Base-by-base conservation (phyloP, 2,888 invertebrate species). In the Pollenia angustigena region DNA sequence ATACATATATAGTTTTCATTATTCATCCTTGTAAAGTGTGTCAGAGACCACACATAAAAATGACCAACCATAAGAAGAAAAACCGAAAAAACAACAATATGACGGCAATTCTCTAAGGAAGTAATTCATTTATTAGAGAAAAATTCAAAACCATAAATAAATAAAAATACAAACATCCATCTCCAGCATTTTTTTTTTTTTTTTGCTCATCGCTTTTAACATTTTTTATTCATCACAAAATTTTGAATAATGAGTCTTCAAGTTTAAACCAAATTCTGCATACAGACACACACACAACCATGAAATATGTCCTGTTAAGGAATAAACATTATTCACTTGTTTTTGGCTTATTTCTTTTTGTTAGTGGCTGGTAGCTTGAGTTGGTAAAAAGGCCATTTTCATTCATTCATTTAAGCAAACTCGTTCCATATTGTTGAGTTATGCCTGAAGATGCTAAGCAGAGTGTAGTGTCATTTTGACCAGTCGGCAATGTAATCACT, bases 51-150 rank as follows among this genome's bases (percentile, higher is more conserved):
- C 66, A 72, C 48, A 60, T 42, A 79, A 54, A 60, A 50, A 80
- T 80, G 82, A 75, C 71, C 79, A 82, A 50, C 23, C 54, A 11
- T 50, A 32, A 69, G 46, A 9, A 44, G 46, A 64, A 42, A 50
- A 74, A 46, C 3, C 7, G 0, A 40, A 12, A 68, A 46, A 74
- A 81, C 75, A 78, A 78, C 54, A 32, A 32, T 14, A 66, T 72
- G 66, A 32, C 78, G 84, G 84, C 87, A 86, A 88, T 85, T 88
- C 89, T 89, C 89, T 48, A 69, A 86, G 89, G 89, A 89, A 84
- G 87, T 87, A 88, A 89, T 89, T 88, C 89, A 89, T 89, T 88
- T 88, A 89, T 89, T 89, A 88, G 87, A 86, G 75, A 72, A 85
- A 83, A 85, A 82, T 87, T 85, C 76, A 60, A 87, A 85, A 85